A percentile compares a stretch with the other conserved stretches of the same genome.
These are phyloP conservation scores for Lophius piscatorius DNA, from an alignment of 2,113 vertebrate genomes.

Conservation along the genomic window DNA sequence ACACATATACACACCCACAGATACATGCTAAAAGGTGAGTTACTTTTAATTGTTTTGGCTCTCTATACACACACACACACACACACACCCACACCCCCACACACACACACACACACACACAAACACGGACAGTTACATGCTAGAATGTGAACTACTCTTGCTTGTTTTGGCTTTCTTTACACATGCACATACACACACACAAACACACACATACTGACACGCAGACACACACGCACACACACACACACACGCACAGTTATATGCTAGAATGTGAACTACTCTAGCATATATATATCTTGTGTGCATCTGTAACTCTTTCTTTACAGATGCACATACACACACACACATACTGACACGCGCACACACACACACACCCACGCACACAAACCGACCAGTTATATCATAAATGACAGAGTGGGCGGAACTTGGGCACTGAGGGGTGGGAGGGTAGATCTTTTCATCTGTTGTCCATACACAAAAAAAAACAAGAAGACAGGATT, in stretches of 20 bases:
- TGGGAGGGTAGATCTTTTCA: constrained; percentile 27
- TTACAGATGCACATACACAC: constrained; percentile 1
- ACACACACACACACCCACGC: background rate
- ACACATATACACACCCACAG: background rate
- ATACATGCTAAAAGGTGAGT: too few relatives aligned
- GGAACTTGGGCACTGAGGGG: constrained; percentile 31
- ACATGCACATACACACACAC: background rate
- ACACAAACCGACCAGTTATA: constrained; percentile 17
- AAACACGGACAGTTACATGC: too few relatives aligned
- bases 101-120: constrained; percentile 1
- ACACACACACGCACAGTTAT: background rate
- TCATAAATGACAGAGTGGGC: constrained; percentile 29
- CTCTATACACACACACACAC: constrained; percentile 8
- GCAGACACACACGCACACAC: constrained; percentile 4
- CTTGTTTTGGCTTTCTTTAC: too few relatives aligned
- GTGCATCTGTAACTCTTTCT: too few relatives aligned
- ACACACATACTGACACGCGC: constrained; percentile 8
- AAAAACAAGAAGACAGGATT: background rate
- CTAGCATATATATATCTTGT: too few relatives aligned
- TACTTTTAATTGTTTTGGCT: too few relatives aligned
- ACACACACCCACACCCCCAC: constrained; percentile 17
- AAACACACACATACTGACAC: constrained; percentile 19
- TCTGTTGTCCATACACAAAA: constrained; percentile 23
- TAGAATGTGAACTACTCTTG: too few relatives aligned
- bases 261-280: too few relatives aligned